phyloP scores from a whole-genome alignment of 2,113 vertebrate genomes.

The Stegastes partitus region DNA sequence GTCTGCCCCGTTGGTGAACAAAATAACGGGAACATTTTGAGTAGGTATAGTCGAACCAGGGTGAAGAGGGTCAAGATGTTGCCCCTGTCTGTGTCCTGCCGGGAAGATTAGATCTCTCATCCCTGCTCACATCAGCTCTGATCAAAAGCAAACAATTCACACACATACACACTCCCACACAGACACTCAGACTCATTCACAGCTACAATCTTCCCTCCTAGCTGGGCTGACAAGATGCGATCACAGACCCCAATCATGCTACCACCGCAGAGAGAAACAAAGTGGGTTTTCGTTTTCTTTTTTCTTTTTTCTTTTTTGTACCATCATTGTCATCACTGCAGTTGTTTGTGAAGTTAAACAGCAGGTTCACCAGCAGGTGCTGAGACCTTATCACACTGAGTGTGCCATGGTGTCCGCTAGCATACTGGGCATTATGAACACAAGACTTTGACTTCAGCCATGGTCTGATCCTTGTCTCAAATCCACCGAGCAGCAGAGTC shows the following conservation, averaged over 20 bases:
- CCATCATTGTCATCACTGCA: conserved; percentile 29
- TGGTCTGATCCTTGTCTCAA: conserved; percentile 77
- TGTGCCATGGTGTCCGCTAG: conserved; percentile 43
- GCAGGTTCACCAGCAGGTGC: conserved; percentile 57
- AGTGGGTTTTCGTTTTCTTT: conserved; percentile 1
- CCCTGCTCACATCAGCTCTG: conserved; percentile 49
- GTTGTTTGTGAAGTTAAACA: conserved; percentile 70
- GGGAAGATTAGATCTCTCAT: conserved; percentile 64
- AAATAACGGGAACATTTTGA: background rate
- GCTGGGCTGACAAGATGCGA: conserved; percentile 37
- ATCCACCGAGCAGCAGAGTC: conserved; percentile 74
- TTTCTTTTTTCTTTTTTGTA: background rate
- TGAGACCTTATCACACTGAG: conserved; percentile 57
- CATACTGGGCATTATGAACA: conserved; percentile 75
- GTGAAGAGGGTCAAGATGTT: conserved; percentile 45
- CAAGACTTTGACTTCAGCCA: conserved; percentile 71
- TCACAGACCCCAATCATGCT: conserved; percentile 36
- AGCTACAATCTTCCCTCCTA: conserved; percentile 20
- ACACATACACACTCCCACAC: conserved; percentile 17
- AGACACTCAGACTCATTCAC: conserved; percentile 6
- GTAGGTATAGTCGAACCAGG: background rate
- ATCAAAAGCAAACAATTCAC: conserved; percentile 56
- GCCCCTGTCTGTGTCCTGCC: conserved; percentile 37
- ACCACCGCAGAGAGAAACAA: conserved; percentile 34
- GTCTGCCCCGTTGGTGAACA: background rate